Conservation (phyloP, 2,113 vertebrate species). For the Cheirogaleus medius region DNA sequence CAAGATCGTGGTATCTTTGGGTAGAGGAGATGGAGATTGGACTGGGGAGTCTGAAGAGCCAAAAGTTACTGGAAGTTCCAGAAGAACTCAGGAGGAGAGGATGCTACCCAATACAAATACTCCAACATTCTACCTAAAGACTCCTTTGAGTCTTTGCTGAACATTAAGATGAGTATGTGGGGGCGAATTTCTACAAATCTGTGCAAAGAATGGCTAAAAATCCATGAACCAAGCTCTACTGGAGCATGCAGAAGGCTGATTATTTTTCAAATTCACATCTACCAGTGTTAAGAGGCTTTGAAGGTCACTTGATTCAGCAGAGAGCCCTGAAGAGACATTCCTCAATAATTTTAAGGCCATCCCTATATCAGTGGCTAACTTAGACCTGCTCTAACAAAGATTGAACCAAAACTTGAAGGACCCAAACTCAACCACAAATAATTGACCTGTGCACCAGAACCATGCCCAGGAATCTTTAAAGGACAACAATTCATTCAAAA, state of each 20-base stretch:
- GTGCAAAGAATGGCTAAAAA: background rate
- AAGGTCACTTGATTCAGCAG: no score
- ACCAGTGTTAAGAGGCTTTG: background rate
- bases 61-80: background rate
- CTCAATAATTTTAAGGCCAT: no score
- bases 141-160: background rate
- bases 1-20: background rate
- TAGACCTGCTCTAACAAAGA: background rate
- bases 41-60: background rate
- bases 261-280: background rate
- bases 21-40: background rate
- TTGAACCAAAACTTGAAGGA: background rate
- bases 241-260: no score
- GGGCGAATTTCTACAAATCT: accelerated
- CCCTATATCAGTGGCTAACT: background rate
- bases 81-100: background rate
- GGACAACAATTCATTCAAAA: background rate
- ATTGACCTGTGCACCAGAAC: background rate
- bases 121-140: background rate
- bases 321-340: no score
- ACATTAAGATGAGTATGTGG: no score
- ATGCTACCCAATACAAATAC: background rate
- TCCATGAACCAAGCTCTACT: no score
- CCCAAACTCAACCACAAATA: background rate
- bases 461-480: background rate